Base-by-base conservation (phyloP, 2,113 vertebrate species). In the Oncorhynchus nerka region DNA sequence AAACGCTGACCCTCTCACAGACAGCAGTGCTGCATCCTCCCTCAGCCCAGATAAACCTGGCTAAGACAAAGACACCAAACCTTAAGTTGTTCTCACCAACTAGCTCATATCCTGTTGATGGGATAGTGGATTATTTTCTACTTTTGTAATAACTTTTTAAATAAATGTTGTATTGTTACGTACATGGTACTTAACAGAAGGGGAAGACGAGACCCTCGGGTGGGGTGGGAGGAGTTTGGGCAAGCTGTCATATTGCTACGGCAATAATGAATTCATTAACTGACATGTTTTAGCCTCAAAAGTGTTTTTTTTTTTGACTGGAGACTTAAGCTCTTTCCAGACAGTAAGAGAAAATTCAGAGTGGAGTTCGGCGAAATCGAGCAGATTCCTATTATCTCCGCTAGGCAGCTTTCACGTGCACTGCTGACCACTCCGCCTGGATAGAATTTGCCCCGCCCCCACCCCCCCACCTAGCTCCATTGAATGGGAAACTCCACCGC, bases 81-180 rank as follows among this genome's bases (percentile, higher is more conserved):
- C 74, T 49, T 71, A 78, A 24, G 84, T 79, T 80, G 71, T 78
- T 79, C 78, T 84, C n/a, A 26, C 76, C 81, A 71, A 75, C 85
- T 89, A 71, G 76, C 85, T 89, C 76, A 30, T 65, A 67, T 66
- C 15, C 75, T 79, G 76, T 65, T 48, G 79, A 74, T 75, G 81
- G 26, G 34, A 74, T 84, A 61, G 57, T 83, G 70, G 80, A 86
- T 79, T 85, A 49, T 75, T 77, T 83, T 86, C 49, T 88, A 86
- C 61, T 81, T 66, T 8, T 77, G 59, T 84, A 79, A 34, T 73
- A 48, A 22, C 45, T 78, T 78, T 61, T 39, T 30, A 79, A 77
- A 70, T 73, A 11, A 70, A 80, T 78, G 65, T 71, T 30, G 45
- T 80, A 75, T 67, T 73, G 69, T 86, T 83, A 74, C 65, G 70